Base-by-base conservation (phyloP, 2,797 vertebrate species). In the Halcyon smyrnensis region DNA sequence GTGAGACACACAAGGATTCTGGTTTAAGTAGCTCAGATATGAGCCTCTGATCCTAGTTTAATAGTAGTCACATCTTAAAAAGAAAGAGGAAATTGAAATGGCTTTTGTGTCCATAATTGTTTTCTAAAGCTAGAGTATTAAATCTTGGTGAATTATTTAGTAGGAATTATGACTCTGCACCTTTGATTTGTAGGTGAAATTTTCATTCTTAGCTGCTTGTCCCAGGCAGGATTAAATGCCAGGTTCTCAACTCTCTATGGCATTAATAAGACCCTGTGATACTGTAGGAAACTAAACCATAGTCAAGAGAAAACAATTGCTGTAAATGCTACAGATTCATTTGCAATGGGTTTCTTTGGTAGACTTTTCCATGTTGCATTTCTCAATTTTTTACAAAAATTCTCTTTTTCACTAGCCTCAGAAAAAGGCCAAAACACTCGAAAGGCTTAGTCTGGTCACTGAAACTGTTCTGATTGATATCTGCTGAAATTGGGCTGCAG, bases 161-260 rank as follows among this genome's bases (percentile, higher is more conserved):
- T 81, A 91, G 87, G 94, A 93, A 92, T 67, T 53, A 85, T 82
- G 87, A 92, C 91, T 94, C 87, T 81, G 89, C 84, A 88, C 83
- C 92, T 97, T 95, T 96, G 89, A 95, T 95, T 96, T 91, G 95
- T 86, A 95, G 91, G 86, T 85, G 91, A 95, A 97, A 91, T 94
- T 94, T 93, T 96, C 78, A 94, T 94, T 94, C 94, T 89, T 91
- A 86, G 67, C 59, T 74, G 67, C 79, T 94, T 96, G 96, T 92
- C 59, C 85, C 74, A 89, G 70, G 50, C 34, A 88, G 91, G 79
- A 95, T 93, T 92, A 94, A 96, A 95, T 88, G 63, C 63, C 80
- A 89, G 20, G 48, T 88, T 96, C 89, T 84, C 51, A 37, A 23
- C 37, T 95, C 89, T 87, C 89, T 65, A 2, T 71, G 85, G 94